phyloP scores from a whole-genome alignment of 2,113 vertebrate genomes.

The Chamaetylas fuelleborni region DNA sequence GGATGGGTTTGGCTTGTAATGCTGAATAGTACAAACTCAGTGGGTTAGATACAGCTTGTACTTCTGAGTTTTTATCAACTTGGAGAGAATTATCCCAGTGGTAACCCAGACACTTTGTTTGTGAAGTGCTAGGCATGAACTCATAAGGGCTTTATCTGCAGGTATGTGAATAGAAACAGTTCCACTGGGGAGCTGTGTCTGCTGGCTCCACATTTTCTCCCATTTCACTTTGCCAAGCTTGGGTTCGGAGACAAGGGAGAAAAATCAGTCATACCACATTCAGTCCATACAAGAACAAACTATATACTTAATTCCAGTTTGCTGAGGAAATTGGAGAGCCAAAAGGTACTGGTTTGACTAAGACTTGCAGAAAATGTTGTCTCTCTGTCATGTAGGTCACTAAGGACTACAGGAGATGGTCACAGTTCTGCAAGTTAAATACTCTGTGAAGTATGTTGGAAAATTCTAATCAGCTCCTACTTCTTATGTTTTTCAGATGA shows the following conservation, averaged over 20 bases:
- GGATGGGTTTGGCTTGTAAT: not conserved
- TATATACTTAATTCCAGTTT: not conserved
- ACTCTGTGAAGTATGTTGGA: not conserved
- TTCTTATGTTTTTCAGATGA: conserved; percentile 77
- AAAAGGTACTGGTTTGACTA: not conserved
- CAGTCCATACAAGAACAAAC: not conserved
- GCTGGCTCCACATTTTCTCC: not conserved
- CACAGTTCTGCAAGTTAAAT: not conserved
- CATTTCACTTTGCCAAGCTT: not conserved
- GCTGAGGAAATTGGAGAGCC: not conserved
- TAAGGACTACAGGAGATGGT: not conserved
- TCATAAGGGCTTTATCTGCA: not conserved
- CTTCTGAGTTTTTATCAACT: not conserved
- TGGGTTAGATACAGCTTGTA: not conserved
- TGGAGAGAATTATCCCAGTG: not conserved
- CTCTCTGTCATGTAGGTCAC: not conserved
- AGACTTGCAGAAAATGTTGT: not conserved
- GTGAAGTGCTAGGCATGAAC: not conserved
- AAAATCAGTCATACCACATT: not conserved
- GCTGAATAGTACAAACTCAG: not conserved
- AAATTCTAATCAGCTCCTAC: conserved; percentile 3
- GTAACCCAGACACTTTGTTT: not conserved
- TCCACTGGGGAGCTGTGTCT: not conserved
- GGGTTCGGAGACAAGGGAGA: not conserved
- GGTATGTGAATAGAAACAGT: not conserved